These are phyloP conservation scores for Pasiphila rectangulata DNA, from an alignment of 2,888 invertebrate species.

Conservation along the genomic window DNA sequence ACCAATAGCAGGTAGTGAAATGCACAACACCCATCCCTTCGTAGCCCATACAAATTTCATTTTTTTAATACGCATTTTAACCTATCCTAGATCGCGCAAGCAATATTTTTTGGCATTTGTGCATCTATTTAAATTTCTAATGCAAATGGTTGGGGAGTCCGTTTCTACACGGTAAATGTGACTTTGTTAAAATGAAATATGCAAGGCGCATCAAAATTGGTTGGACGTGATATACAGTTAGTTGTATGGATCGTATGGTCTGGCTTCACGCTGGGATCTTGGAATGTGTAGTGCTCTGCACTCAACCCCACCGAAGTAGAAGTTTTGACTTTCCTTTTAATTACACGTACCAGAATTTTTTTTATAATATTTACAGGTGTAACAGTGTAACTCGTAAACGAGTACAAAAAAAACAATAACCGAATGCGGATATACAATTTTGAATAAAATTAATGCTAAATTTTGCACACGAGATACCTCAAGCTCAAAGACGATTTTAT, in stretches of 20 bases:
- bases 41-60: conserved; percentile 15
- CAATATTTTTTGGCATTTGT: conserved; percentile 43
- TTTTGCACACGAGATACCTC: too few relatives aligned
- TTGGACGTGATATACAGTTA: conserved; percentile 57
- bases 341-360: neutral
- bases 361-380: too few relatives aligned
- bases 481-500: too few relatives aligned
- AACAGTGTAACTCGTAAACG: too few relatives aligned
- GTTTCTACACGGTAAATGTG: conserved; percentile 69
- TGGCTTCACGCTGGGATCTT: conserved; percentile 51
- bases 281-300: conserved; percentile 68
- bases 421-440: too few relatives aligned
- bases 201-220: conserved; percentile 48
- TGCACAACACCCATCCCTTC: conserved; percentile 6
- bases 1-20: conserved; percentile 11
- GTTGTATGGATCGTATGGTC: conserved; percentile 55
- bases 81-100: conserved; percentile 58
- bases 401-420: neutral
- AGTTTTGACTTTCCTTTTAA: conserved; percentile 69
- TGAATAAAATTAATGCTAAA: too few relatives aligned
- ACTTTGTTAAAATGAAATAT: conserved; percentile 27
- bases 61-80: conserved; percentile 55
- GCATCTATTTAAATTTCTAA: conserved; percentile 36
- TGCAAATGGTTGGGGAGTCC: conserved; percentile 49
- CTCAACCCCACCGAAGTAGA: conserved; percentile 71